A percentile compares a stretch with the other conserved stretches of the same genome.
phyloP scores from a whole-genome alignment of 2,113 vertebrate genomes.

The Poeciliopsis occidentalis region DNA sequence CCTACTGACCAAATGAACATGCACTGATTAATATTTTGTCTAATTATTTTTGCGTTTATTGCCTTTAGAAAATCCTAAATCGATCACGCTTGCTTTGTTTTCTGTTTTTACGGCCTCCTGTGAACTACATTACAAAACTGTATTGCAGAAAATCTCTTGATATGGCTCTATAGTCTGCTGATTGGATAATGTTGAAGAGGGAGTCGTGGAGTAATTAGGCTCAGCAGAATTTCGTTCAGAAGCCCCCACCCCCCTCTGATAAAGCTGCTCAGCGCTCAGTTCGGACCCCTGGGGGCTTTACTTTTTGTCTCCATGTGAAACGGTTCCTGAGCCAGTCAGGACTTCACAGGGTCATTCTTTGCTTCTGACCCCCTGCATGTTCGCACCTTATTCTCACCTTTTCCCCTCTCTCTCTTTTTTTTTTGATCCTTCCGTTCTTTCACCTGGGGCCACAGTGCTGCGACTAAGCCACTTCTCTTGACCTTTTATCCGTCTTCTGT shows the following conservation, averaged over 20 bases:
- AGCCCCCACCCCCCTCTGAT: not conserved
- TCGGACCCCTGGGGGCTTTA: not conserved
- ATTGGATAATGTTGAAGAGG: conserved; percentile 18
- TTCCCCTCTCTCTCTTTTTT: conserved; percentile 4
- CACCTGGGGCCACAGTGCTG: conserved; percentile 30
- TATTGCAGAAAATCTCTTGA: conserved; percentile 13
- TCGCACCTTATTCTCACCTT: conserved; percentile 37
- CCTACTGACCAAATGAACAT: not conserved
- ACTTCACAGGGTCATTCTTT: conserved; percentile 39
- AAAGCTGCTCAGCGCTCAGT: no score
- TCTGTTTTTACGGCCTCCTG: conserved; percentile 20
- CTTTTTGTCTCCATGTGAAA: conserved; percentile 20
- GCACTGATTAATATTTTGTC: no score
- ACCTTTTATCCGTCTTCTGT: conserved; percentile 37
- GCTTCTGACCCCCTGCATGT: conserved; percentile 27
- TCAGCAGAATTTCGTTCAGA: conserved; percentile 7
- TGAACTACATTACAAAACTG: conserved; percentile 13
- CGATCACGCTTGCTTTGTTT: not conserved
- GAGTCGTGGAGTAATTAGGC: conserved; percentile 28
- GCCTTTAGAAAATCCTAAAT: not conserved
- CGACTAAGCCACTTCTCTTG: conserved; percentile 31
- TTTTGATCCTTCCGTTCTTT: conserved; percentile 19
- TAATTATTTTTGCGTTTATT: not conserved
- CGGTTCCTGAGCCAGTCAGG: conserved; percentile 23
- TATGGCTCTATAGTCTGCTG: not conserved